Percentiles rank a stretch among this genome's conserved stretches.
Evolutionary conservation across 1,140 invertebrate genomes (phyloP).

Genomic region (Heliconius melpomene): DNA sequence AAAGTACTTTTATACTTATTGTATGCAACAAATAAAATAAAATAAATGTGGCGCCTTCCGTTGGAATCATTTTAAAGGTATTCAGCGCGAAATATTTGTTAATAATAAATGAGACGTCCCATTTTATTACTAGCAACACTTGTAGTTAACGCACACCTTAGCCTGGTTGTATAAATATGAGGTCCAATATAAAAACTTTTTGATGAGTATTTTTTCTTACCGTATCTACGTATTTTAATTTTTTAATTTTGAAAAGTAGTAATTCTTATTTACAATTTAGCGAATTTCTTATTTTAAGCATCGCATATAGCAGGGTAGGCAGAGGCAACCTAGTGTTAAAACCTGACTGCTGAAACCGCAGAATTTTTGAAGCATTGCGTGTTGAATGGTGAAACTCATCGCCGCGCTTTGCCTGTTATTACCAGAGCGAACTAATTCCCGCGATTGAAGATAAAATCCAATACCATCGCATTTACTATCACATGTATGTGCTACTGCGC

Average conservation of each 20-base stretch:
- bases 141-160: constrained; percentile 57
- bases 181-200: constrained; percentile 38
- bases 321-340: no score
- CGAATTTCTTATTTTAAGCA: no score
- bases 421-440: no score
- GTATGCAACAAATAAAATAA: constrained; percentile 63
- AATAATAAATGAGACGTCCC: constrained; percentile 80
- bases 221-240: background rate
- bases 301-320: no score
- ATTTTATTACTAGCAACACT: constrained; percentile 73
- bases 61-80: constrained; percentile 58
- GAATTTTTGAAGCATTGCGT: no score
- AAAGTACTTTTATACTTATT: constrained; percentile 51
- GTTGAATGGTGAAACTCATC: no score
- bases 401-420: no score
- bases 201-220: background rate
- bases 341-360: no score
- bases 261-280: no score
- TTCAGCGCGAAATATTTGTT: constrained; percentile 77
- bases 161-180: constrained; percentile 58
- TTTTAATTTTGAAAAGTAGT: background rate
- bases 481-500: no score
- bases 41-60: constrained; percentile 75
- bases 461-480: no score
- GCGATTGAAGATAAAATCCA: no score